phyloP scores from a whole-genome alignment of 2,888 invertebrate genomes.

The Polylopha cassiicola region DNA sequence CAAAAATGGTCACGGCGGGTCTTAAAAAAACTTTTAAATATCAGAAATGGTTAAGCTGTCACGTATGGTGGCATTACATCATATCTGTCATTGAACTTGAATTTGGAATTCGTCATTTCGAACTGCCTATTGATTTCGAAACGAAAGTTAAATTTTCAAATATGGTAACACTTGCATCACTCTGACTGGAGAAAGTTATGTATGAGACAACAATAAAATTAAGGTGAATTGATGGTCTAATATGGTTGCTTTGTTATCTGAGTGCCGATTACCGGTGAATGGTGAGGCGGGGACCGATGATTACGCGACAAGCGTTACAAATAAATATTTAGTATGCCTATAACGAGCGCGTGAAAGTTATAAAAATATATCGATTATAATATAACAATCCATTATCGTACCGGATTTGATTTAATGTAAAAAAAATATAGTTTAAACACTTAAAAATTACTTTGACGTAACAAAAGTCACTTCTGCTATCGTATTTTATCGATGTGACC shows the following conservation, averaged over 20 bases:
- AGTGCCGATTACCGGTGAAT: slow-evolving; percentile 11
- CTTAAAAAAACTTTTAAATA: slow-evolving; percentile 14
- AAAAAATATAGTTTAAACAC: too few relatives aligned
- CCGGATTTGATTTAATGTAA: too few relatives aligned
- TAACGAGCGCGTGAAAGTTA: slow-evolving; percentile 6
- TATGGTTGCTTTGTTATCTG: slow-evolving; percentile 37
- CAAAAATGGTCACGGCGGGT: slow-evolving; percentile 30
- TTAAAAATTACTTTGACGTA: neutral
- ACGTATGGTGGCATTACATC: slow-evolving; percentile 19
- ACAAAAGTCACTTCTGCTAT: too few relatives aligned
- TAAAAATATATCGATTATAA: too few relatives aligned
- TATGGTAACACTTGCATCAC: slow-evolving; percentile 24
- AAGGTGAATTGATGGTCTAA: slow-evolving; percentile 46
- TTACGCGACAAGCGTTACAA: slow-evolving; percentile 10
- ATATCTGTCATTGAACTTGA: slow-evolving; percentile 54
- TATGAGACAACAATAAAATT: slow-evolving; percentile 38
- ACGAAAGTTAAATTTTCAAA: slow-evolving; percentile 28
- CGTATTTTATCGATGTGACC: too few relatives aligned
- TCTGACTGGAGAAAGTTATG: slow-evolving; percentile 38
- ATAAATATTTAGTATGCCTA: neutral
- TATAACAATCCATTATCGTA: too few relatives aligned
- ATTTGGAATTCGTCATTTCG: slow-evolving; percentile 39
- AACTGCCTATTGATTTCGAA: slow-evolving; percentile 27
- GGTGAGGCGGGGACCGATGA: slow-evolving; percentile 13
- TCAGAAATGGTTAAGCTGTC: slow-evolving; percentile 19